Conservation (phyloP, 2,113 vertebrate genomes). For the Lamprotornis superbus region DNA sequence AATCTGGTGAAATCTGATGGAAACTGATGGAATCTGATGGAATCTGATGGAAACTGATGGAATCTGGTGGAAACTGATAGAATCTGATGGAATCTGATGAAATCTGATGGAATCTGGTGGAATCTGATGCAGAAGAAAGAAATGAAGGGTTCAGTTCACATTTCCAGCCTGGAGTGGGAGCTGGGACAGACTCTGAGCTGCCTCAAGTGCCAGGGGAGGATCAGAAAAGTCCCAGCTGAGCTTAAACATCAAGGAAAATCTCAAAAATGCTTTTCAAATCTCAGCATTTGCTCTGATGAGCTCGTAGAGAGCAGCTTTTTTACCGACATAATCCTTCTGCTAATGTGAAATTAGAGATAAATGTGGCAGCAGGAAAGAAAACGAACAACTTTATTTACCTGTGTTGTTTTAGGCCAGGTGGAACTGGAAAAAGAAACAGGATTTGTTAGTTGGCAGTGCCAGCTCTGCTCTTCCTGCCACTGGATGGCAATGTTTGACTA, state of each 20-base stretch:
- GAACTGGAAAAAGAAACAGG: neutral
- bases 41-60: no score
- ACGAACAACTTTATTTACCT: neutral
- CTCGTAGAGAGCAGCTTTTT: neutral
- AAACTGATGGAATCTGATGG: no score
- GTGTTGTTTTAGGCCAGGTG: neutral
- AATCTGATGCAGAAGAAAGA: neutral
- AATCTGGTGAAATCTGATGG: no score
- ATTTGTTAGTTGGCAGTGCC: neutral
- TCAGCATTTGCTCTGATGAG: neutral
- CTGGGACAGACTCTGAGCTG: neutral
- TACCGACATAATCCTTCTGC: neutral
- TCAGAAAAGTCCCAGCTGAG: neutral
- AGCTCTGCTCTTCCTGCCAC: neutral
- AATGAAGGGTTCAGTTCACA: fast-evolving
- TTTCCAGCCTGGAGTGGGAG: neutral
- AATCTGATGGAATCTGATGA: neutral
- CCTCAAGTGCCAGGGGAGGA: neutral
- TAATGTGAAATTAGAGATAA: neutral
- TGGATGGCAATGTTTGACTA: slow-evolving; percentile 62
- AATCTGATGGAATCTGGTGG: neutral
- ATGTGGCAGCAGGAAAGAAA: neutral
- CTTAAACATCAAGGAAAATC: neutral
- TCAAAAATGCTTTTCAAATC: neutral
- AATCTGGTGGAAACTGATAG: no score